phyloP scores from a whole-genome alignment of 2,888 invertebrate species.

The Andrena minutula region DNA sequence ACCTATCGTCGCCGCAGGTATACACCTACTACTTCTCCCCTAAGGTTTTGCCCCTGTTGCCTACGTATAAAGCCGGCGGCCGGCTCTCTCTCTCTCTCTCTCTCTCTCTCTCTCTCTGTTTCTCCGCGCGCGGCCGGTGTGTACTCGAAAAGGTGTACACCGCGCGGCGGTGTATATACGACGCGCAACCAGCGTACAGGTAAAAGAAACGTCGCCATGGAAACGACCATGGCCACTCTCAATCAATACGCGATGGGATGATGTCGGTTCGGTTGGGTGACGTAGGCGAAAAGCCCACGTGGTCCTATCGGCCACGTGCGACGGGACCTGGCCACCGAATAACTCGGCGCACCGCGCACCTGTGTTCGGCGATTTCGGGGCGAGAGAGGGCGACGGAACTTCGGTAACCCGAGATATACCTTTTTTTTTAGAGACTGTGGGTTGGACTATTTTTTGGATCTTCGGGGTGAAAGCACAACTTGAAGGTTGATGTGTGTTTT shows the following conservation, averaged over 20 bases:
- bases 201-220: slow-evolving; percentile 84
- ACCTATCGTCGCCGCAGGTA: slow-evolving; percentile 40
- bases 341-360: background rate
- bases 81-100: slow-evolving; percentile 14
- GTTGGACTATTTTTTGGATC: no score
- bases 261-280: slow-evolving; percentile 77
- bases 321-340: background rate
- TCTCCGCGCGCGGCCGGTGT: slow-evolving; percentile 24
- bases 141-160: slow-evolving; percentile 56
- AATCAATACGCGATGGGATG: slow-evolving; percentile 83
- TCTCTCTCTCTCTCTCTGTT: slow-evolving; percentile 15
- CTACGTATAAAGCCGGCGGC: slow-evolving; percentile 46
- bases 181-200: slow-evolving; percentile 77
- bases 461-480: no score
- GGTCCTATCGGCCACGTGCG: slow-evolving; percentile 84
- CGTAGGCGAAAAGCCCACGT: slow-evolving; percentile 83
- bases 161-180: background rate
- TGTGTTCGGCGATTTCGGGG: background rate
- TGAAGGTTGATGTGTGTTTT: no score
- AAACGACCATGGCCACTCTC: slow-evolving; percentile 85
- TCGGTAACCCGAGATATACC: no score
- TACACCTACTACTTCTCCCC: slow-evolving; percentile 50
- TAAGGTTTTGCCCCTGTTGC: slow-evolving; percentile 38
- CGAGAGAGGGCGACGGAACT: no score
- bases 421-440: no score